Evolutionary conservation across 2,113 vertebrate genomes (phyloP).

Genomic region (Dasyurus viverrinus): DNA sequence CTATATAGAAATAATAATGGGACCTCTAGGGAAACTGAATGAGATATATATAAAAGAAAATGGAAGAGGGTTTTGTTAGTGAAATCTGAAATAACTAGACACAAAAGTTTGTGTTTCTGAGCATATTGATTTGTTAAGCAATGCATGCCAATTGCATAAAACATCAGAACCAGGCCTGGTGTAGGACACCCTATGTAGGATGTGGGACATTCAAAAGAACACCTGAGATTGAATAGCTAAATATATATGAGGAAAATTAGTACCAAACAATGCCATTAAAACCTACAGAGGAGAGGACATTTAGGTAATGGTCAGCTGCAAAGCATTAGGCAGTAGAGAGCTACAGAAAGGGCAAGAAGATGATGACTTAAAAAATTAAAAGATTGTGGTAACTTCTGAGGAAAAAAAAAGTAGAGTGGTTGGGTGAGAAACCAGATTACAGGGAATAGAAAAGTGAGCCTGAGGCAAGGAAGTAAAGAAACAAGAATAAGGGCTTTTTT

Average conservation of each 20-base stretch:
- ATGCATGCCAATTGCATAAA: no score
- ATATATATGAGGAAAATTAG: neutral
- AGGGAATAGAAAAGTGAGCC: neutral
- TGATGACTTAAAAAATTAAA: neutral
- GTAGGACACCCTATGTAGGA: neutral
- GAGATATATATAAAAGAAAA: no score
- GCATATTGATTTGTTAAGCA: no score
- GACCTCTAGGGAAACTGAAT: no score
- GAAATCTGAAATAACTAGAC: no score
- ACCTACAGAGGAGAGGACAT: neutral
- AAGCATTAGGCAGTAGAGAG: neutral
- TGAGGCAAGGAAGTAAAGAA: neutral
- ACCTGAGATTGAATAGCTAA: neutral
- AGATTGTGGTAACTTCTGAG: neutral
- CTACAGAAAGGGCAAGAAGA: neutral
- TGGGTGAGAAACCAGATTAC: neutral
- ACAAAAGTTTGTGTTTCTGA: no score
- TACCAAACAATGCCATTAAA: neutral
- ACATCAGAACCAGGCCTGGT: no score
- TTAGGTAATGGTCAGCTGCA: neutral
- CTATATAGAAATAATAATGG: no score
- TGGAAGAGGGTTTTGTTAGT: no score
- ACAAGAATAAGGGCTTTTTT: neutral
- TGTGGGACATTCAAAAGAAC: neutral
- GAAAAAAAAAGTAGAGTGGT: neutral